Percentiles rank a stretch among this genome's conserved stretches.
Evolutionary conservation across 2,888 invertebrate genomes (phyloP).

Genomic region (Euspilapteryx auroguttella): DNA sequence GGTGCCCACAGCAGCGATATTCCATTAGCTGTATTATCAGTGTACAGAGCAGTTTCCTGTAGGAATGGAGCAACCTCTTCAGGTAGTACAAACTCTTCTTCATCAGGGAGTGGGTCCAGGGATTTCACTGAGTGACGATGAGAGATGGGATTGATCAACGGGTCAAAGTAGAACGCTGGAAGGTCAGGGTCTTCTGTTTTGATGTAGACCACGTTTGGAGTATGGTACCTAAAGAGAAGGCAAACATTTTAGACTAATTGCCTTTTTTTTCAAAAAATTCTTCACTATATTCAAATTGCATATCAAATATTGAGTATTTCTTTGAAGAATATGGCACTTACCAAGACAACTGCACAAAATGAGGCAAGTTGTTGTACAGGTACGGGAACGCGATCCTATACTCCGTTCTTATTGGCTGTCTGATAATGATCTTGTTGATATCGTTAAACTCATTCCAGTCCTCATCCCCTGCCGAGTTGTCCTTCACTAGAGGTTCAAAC

Average conservation of each 20-base stretch:
- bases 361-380: slow-evolving; percentile 97
- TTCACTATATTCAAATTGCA: no score
- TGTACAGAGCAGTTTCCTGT: slow-evolving; percentile 93
- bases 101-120: slow-evolving; percentile 86
- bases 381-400: slow-evolving; percentile 99
- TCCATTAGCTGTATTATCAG: slow-evolving; percentile 98
- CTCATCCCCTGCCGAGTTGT: slow-evolving; percentile 96
- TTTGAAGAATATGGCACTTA: no score
- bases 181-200: slow-evolving; percentile 99
- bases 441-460: slow-evolving; percentile 99
- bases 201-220: slow-evolving; percentile 98
- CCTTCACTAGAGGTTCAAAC: slow-evolving; percentile 98
- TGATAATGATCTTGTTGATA: slow-evolving; percentile 99
- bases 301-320: no score
- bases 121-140: slow-evolving; percentile 87
- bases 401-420: slow-evolving; percentile 97
- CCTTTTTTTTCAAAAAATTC: slow-evolving; percentile 1
- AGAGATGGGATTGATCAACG: slow-evolving; percentile 98
- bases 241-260: no score
- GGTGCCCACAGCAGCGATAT: slow-evolving; percentile 97
- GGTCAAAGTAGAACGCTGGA: slow-evolving; percentile 99
- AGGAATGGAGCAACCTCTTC: slow-evolving; percentile 91
- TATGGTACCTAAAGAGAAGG: slow-evolving; percentile 99
- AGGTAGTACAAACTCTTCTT: slow-evolving; percentile 91
- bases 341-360: slow-evolving; percentile 98